phyloP scores from a whole-genome alignment of 2,888 invertebrate genomes.

The Pantelozetes paolii region DNA sequence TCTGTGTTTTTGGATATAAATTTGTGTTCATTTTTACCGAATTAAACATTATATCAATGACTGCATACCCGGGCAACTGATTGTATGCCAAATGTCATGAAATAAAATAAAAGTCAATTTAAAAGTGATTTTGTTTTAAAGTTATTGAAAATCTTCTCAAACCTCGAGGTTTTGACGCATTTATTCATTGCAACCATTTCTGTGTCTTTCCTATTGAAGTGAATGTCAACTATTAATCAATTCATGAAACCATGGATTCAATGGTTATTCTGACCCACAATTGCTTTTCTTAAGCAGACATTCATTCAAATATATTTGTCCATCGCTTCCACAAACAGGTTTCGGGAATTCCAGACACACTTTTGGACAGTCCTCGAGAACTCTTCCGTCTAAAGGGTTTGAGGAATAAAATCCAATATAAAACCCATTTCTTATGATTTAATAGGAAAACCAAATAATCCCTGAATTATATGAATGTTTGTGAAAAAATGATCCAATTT shows the following conservation, averaged over 20 bases:
- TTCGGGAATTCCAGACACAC: constrained; percentile 45
- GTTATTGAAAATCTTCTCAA: not conserved
- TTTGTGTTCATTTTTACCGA: not conserved
- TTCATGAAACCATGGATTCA: not conserved
- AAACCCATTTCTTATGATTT: too few species aligned
- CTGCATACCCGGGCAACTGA: constrained; percentile 37
- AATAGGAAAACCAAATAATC: too few species aligned
- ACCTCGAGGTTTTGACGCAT: constrained; percentile 42
- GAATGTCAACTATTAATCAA: not conserved
- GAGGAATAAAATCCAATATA: too few species aligned
- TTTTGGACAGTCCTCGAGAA: constrained; percentile 44
- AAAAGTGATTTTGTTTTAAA: not conserved
- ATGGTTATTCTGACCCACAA: constrained; percentile 45
- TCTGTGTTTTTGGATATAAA: constrained; percentile 8
- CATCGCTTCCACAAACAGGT: constrained; percentile 47
- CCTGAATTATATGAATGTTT: too few species aligned
- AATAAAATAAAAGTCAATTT: not conserved
- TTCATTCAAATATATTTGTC: constrained; percentile 47
- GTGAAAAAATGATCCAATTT: too few species aligned
- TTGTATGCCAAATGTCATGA: not conserved
- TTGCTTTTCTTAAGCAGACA: constrained; percentile 45
- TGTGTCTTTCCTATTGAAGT: constrained; percentile 38
- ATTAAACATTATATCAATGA: not conserved
- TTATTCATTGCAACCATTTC: constrained; percentile 40
- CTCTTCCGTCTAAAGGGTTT: constrained; percentile 38